Percentiles rank a stretch among this genome's conserved stretches.
phyloP scores from a whole-genome alignment of 2,797 vertebrate species.

The Nyctibius grandis region DNA sequence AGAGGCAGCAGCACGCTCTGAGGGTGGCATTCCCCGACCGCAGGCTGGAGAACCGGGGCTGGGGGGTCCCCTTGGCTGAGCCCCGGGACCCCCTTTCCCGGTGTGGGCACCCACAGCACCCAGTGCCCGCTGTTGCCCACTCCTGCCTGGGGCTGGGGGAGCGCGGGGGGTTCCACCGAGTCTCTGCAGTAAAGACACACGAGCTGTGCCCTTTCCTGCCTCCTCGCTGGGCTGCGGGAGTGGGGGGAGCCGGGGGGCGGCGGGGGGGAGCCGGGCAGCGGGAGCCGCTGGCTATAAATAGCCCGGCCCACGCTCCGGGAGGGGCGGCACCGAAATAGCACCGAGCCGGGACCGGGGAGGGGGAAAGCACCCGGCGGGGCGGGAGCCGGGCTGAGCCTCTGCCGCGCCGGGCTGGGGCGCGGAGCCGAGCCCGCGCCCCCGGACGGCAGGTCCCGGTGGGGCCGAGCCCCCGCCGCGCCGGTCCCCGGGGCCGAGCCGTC shows the following conservation, averaged over 20 bases:
- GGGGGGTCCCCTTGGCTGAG: neutral
- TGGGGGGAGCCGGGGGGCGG: neutral
- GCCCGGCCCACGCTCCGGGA: neutral
- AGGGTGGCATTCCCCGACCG: neutral
- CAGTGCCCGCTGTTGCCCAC: neutral
- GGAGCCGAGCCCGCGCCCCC: neutral
- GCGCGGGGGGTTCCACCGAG: neutral
- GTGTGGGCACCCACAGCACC: neutral
- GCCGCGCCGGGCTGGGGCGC: neutral
- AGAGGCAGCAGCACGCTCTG: slow-evolving; percentile 86
- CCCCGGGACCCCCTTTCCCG: neutral
- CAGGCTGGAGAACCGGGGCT: neutral
- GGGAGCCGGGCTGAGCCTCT: neutral
- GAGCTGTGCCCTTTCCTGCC: neutral
- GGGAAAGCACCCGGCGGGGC: neutral
- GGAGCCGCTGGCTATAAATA: slow-evolving; percentile 4
- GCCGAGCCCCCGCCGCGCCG: neutral
- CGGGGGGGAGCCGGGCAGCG: neutral
- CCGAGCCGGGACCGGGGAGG: neutral
- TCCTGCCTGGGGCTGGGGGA: neutral
- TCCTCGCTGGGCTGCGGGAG: neutral
- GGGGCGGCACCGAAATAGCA: neutral
- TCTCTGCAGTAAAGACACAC: slow-evolving; percentile 53
- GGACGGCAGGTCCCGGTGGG: neutral
- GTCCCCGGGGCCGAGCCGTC: neutral